These are phyloP conservation scores for Danio tinwini DNA, from an alignment of 2,797 vertebrate species.

Conservation along the genomic window DNA sequence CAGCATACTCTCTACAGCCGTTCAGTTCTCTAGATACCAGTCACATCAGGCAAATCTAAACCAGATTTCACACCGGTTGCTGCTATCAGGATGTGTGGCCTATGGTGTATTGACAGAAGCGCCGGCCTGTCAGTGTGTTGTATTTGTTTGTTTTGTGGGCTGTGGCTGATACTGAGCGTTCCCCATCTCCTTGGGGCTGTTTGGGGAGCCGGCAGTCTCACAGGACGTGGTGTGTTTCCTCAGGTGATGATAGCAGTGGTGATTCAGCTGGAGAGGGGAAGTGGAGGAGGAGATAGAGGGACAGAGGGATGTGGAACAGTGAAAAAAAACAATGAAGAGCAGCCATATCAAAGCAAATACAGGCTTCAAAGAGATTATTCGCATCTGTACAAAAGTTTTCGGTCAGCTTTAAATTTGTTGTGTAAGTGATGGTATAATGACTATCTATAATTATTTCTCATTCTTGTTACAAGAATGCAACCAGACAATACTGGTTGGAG, in stretches of 20 bases:
- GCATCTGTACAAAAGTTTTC: not conserved
- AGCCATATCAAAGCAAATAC: slow-evolving; percentile 26
- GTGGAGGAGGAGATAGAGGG: slow-evolving; percentile 27
- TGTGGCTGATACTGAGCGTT: slow-evolving; percentile 48
- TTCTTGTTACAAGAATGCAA: no score
- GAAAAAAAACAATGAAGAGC: slow-evolving; percentile 42
- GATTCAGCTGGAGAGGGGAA: slow-evolving; percentile 65
- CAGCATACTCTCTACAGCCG: not conserved
- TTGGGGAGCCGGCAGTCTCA: slow-evolving; percentile 70
- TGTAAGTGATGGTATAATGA: no score
- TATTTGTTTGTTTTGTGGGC: slow-evolving; percentile 72
- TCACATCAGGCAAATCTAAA: not conserved
- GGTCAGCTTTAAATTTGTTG: no score
- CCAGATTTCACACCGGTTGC: not conserved
- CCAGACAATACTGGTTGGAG: no score
- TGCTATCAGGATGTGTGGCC: slow-evolving; percentile 3
- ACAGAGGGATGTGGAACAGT: slow-evolving; percentile 1
- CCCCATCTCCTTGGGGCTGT: slow-evolving; percentile 67
- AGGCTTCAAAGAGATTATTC: slow-evolving; percentile 13
- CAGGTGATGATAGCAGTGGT: slow-evolving; percentile 74
- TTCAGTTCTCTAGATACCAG: not conserved
- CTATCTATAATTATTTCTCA: no score
- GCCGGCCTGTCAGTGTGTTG: slow-evolving; percentile 57
- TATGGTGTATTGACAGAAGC: slow-evolving; percentile 39
- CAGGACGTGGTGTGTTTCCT: slow-evolving; percentile 75